phyloP scores from a whole-genome alignment of 2,113 vertebrate genomes.

The Kryptolebias marmoratus region DNA sequence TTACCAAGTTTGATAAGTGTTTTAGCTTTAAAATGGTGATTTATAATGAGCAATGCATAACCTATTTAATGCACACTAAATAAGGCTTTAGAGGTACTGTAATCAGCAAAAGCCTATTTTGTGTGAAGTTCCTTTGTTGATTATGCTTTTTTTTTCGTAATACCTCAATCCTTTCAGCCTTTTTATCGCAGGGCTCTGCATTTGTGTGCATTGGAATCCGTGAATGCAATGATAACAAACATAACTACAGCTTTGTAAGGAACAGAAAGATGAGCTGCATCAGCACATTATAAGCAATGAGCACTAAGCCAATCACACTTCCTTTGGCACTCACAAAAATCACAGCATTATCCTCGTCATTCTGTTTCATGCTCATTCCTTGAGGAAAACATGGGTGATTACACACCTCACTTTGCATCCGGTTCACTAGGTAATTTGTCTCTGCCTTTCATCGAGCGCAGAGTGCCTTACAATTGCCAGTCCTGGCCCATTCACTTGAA shows the following conservation, averaged over 20 bases:
- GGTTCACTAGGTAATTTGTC: conserved; percentile 27
- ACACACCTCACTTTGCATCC: conserved; percentile 39
- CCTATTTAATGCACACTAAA: conserved; percentile 11
- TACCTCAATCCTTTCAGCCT: conserved; percentile 14
- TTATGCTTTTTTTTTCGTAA: conserved; percentile 17
- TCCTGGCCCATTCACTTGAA: conserved; percentile 33
- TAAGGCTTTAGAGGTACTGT: conserved; percentile 24
- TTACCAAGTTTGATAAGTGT: not conserved
- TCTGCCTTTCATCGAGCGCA: conserved; percentile 17
- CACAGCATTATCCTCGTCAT: conserved; percentile 50
- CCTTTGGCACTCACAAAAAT: conserved; percentile 32
- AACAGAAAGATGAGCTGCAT: conserved; percentile 50
- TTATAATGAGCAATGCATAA: conserved; percentile 15
- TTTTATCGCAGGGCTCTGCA: conserved; percentile 21
- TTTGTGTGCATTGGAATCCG: conserved; percentile 45
- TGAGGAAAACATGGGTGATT: conserved; percentile 49
- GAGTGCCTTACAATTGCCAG: conserved; percentile 3
- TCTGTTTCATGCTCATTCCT: conserved; percentile 51
- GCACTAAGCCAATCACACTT: conserved; percentile 60
- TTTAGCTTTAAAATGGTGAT: conserved; percentile 9
- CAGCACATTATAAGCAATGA: conserved; percentile 57
- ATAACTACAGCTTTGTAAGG: conserved; percentile 36
- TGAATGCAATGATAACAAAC: conserved; percentile 36
- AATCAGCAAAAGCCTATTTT: conserved; percentile 33
- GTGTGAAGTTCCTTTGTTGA: conserved; percentile 13